Evolutionary conservation across 2,113 vertebrate genomes (phyloP).

Genomic region (Sapajus apella): DNA sequence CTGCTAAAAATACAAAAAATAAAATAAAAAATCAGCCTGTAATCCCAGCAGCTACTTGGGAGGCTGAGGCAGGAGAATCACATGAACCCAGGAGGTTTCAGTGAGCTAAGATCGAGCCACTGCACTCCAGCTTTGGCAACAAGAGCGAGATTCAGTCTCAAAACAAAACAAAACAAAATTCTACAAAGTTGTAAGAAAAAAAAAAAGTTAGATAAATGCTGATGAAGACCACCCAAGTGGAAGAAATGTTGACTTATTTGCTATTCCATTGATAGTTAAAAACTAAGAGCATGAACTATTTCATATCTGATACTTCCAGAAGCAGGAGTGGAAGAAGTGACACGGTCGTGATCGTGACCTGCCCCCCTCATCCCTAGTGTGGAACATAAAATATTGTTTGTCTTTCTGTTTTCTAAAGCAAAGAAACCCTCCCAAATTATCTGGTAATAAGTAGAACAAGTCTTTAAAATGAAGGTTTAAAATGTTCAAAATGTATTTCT

Average conservation of each 20-base stretch:
- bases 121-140: too few relatives aligned
- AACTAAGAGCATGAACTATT: background rate
- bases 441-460: background rate
- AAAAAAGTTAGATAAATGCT: background rate
- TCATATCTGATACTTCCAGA: background rate
- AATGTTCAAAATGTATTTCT: background rate
- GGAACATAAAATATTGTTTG: background rate
- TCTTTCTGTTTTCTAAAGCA: background rate
- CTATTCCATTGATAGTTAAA: background rate
- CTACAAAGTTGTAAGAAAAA: too few relatives aligned
- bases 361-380: background rate
- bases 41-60: too few relatives aligned
- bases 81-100: too few relatives aligned
- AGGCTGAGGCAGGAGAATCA: too few relatives aligned
- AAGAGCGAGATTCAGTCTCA: too few relatives aligned
- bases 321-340: background rate
- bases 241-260: background rate
- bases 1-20: too few relatives aligned
- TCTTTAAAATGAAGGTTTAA: background rate
- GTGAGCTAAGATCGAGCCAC: too few relatives aligned
- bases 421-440: background rate
- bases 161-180: background rate
- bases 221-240: background rate
- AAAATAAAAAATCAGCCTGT: too few relatives aligned
- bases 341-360: too few relatives aligned